A percentile compares a stretch with the other conserved stretches of the same genome.
Conservation (phyloP, 2,888 invertebrate genomes). For the Yponomeuta plumbellus region DNA sequence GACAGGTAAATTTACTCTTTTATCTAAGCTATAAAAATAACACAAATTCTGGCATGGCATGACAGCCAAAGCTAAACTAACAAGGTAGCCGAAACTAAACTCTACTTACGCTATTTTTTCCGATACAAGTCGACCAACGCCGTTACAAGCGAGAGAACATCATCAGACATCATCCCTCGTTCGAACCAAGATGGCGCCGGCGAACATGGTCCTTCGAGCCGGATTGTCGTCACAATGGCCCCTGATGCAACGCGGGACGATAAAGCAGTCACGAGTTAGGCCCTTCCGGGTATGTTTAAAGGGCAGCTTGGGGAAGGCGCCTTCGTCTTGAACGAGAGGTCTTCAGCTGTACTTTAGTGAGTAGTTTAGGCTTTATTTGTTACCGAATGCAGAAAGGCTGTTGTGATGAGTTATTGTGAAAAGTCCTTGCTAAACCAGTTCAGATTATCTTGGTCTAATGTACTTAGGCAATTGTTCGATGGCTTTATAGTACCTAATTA, state of each 20-base stretch:
- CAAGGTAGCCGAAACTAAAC: too few relatives aligned
- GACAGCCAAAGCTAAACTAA: too few relatives aligned
- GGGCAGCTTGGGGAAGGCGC: constrained; percentile 18
- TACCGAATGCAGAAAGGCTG: neutral
- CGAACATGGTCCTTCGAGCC: constrained; percentile 8
- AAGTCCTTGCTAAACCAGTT: too few relatives aligned
- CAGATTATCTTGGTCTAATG: too few relatives aligned
- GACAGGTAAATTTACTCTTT: too few relatives aligned
- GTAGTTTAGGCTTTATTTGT: neutral
- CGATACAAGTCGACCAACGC: neutral
- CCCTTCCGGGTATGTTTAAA: constrained; percentile 39
- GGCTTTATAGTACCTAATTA: too few relatives aligned
- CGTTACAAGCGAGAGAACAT: neutral
- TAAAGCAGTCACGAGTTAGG: constrained; percentile 47
- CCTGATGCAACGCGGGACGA: constrained; percentile 27
- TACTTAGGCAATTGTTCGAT: too few relatives aligned
- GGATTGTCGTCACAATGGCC: constrained; percentile 34
- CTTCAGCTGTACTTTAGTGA: neutral
- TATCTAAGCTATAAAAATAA: too few relatives aligned
- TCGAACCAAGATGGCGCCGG: neutral
- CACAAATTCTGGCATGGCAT: too few relatives aligned
- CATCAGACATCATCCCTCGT: constrained; percentile 8
- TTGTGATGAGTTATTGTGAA: too few relatives aligned
- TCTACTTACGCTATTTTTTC: neutral
- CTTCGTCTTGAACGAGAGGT: neutral